Evolutionary conservation across 2,797 vertebrate genomes (phyloP), one percentile per base, ranked within the genome.

Genomic region (Tenualosa thibaudeaui): DNA sequence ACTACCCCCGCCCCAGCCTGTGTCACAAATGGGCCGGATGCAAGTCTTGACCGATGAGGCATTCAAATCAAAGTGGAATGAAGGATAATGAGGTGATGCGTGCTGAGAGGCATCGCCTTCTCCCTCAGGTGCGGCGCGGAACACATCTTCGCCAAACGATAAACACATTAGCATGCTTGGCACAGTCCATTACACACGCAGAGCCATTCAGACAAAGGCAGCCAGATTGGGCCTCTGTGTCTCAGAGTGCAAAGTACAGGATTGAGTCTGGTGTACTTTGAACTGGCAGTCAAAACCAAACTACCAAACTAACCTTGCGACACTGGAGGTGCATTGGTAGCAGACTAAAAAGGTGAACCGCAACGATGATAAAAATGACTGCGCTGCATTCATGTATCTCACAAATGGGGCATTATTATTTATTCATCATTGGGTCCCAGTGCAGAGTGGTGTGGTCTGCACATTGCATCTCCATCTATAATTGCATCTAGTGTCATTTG

Each of bases 401-500:
- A 43, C 40, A 19, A 78, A 78, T 56, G 54, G 54, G 15, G 3
- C 6, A 56, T 46, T 43, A 56, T 78, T 43, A 46, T 78, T 46
- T 22, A 46, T 22, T 37, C 40, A 78, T 78, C 71, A 43, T 12
- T 68, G 65, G 4, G 13, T 31, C 26, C 12, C 13, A 0, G 65
- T 71, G 40, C 58, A 62, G 58, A n/a, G n/a, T 2, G 7, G 58
- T 46, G 19, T 8, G 71, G 37, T 19, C 40, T 22, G 71, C 71
- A 19, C 40, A 78, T 6, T 7, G 17, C 68, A 75, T 75, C 15
- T 43, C 68, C 68, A 90, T 92, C 89, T 90, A 90, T 93, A 91
- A 93, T 91, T 92, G 89, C 88, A 92, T 91, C 89, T 86, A 0
- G 78, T 86, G 81, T 87, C 85, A 71, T 90, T 91, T 90, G 75